Evolutionary conservation across 2,113 vertebrate species (phyloP).

Genomic region (Oryzias javanicus): DNA sequence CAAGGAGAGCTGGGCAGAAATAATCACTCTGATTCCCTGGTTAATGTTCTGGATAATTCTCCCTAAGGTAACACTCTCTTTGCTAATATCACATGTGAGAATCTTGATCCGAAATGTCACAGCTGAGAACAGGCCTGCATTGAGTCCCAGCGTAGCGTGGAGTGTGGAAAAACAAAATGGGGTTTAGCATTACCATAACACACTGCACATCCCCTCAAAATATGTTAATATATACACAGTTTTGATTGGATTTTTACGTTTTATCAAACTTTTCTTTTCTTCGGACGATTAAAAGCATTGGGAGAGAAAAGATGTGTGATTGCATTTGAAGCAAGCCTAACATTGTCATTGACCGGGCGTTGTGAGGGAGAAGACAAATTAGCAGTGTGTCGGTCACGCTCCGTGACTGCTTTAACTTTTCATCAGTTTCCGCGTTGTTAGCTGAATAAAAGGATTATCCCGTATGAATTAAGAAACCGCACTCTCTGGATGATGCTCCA

Average conservation of each 20-base stretch:
- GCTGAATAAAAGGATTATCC: slow-evolving; percentile 75
- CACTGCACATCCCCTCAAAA: slow-evolving; percentile 47
- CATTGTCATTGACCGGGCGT: background rate
- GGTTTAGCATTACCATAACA: slow-evolving; percentile 21
- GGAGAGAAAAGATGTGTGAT: slow-evolving; percentile 13
- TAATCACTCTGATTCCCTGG: slow-evolving; percentile 71
- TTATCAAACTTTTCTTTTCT: slow-evolving; percentile 20
- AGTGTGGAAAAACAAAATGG: slow-evolving; percentile 44
- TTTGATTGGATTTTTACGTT: slow-evolving; percentile 53
- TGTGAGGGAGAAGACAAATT: slow-evolving; percentile 11
- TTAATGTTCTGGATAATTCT: slow-evolving; percentile 80
- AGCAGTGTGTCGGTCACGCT: slow-evolving; percentile 31
- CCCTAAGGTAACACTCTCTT: slow-evolving; percentile 69
- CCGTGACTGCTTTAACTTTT: slow-evolving; percentile 28
- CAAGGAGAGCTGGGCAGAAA: slow-evolving; percentile 61
- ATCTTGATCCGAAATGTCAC: slow-evolving; percentile 71
- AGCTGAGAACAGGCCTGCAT: slow-evolving; percentile 41
- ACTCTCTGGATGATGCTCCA: slow-evolving; percentile 55
- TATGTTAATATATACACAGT: slow-evolving; percentile 49
- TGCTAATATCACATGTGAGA: slow-evolving; percentile 72
- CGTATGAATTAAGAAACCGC: slow-evolving; percentile 60
- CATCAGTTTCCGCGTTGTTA: slow-evolving; percentile 44
- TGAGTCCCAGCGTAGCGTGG: slow-evolving; percentile 14
- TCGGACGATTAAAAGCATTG: slow-evolving; percentile 19
- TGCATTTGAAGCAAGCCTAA: slow-evolving; percentile 24